A percentile compares a stretch with the other conserved stretches of the same genome.
These are phyloP conservation scores for Benitochromis conjunctus DNA, from an alignment of 2,113 vertebrate genomes.

Conservation along the genomic window DNA sequence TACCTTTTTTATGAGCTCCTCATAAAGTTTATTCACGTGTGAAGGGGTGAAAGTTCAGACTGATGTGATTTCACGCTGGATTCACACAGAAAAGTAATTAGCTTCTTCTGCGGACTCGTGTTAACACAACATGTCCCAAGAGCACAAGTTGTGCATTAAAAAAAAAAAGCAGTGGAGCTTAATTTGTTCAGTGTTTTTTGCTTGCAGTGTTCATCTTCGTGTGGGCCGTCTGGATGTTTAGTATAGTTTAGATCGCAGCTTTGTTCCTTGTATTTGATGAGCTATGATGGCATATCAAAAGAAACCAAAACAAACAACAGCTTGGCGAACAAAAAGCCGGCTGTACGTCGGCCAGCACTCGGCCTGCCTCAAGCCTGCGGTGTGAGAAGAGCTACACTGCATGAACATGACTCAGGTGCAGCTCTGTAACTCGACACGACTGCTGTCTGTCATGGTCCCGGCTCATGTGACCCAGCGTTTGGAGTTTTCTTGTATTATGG, in stretches of 20 bases:
- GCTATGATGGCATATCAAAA: not conserved
- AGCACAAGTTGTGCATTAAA: not conserved
- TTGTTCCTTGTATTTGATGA: not conserved
- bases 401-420: not conserved
- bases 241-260: accelerated
- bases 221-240: not conserved
- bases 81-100: not conserved
- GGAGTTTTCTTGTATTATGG: not conserved
- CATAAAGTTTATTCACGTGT: not conserved
- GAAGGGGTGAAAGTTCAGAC: not conserved
- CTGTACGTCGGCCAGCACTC: not conserved
- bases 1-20: not conserved
- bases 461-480: not conserved
- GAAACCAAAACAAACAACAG: not conserved
- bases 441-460: not conserved
- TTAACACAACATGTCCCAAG: not conserved
- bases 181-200: not conserved
- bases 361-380: not conserved
- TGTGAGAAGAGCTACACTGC: not conserved
- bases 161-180: not conserved
- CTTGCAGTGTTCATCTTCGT: not conserved
- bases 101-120: not conserved
- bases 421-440: not conserved
- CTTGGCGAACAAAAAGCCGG: accelerated
- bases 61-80: not conserved